Percentiles rank a stretch among this genome's conserved stretches.
phyloP scores from a whole-genome alignment of 2,797 vertebrate species.

The Austrolebias charrua region DNA sequence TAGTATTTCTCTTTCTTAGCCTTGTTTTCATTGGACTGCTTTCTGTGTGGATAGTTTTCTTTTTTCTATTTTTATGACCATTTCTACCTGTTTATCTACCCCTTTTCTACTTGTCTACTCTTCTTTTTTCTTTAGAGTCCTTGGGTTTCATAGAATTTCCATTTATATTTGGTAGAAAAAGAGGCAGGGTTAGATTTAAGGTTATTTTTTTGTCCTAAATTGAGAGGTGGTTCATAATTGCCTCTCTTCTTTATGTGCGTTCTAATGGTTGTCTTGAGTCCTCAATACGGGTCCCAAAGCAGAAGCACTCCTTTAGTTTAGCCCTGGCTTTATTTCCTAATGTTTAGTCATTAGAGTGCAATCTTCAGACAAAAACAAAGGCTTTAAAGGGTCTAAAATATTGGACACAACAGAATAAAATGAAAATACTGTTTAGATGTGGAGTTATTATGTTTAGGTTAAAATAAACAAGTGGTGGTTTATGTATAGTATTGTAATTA shows the following conservation, averaged over 20 bases:
- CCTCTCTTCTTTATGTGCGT: conserved; percentile 42
- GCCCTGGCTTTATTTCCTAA: conserved; percentile 66
- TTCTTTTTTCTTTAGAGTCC: conserved; percentile 11
- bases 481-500: no score
- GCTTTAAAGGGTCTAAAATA: conserved; percentile 64
- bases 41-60: neutral
- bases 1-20: conserved; percentile 49
- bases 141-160: conserved; percentile 32
- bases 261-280: conserved; percentile 40
- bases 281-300: conserved; percentile 44
- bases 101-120: neutral
- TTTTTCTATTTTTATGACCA: neutral
- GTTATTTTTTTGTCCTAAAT: conserved; percentile 52
- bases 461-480: no score
- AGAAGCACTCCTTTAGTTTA: conserved; percentile 59
- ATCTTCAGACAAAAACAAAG: conserved; percentile 33
- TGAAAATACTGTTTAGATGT: neutral
- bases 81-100: neutral
- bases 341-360: conserved; percentile 52
- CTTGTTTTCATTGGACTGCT: conserved; percentile 8
- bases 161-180: conserved; percentile 42
- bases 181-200: conserved; percentile 23
- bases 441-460: no score
- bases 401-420: conserved; percentile 45
- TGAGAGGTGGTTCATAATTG: conserved; percentile 71